These are phyloP conservation scores for Drosophila percnosoma DNA, from an alignment of 2,888 invertebrate genomes.

Conservation along the genomic window DNA sequence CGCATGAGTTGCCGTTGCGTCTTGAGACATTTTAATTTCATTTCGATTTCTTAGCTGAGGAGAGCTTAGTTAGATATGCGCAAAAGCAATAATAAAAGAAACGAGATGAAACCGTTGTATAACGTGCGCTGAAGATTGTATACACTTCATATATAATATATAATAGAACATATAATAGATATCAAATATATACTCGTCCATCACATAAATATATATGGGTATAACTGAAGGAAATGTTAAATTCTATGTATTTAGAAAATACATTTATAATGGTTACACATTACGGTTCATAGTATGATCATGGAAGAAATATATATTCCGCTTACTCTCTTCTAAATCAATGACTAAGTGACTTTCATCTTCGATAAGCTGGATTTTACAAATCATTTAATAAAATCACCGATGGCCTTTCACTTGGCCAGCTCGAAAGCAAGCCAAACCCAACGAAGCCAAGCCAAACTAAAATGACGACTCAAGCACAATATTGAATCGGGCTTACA, in stretches of 20 bases:
- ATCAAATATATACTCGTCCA: background rate
- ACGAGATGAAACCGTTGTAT: background rate
- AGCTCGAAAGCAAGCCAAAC: conserved; percentile 35
- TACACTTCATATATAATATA: conserved; percentile 4
- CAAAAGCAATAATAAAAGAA: conserved; percentile 25
- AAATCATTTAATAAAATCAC: conserved; percentile 22
- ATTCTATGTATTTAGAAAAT: background rate
- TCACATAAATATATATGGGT: background rate
- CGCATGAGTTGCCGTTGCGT: conserved; percentile 36
- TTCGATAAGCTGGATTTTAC: conserved; percentile 3
- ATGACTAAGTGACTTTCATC: conserved; percentile 1
- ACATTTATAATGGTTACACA: background rate
- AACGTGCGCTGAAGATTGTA: conserved; percentile 12
- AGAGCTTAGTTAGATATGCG: conserved; percentile 20
- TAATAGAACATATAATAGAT: background rate
- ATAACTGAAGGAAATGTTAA: background rate
- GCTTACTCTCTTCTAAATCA: background rate
- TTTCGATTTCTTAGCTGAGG: conserved; percentile 39
- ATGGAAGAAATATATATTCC: background rate
- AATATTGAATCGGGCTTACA: conserved; percentile 10
- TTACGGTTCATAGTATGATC: background rate
- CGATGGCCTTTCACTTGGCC: conserved; percentile 53
- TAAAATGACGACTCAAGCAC: conserved; percentile 5
- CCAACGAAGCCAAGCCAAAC: conserved; percentile 31
- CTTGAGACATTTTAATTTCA: conserved; percentile 43